A percentile compares a stretch with the other conserved stretches of the same genome.
phyloP scores from a whole-genome alignment of 92 coral and sea anemone species.

The Phymanthus crucifer region DNA sequence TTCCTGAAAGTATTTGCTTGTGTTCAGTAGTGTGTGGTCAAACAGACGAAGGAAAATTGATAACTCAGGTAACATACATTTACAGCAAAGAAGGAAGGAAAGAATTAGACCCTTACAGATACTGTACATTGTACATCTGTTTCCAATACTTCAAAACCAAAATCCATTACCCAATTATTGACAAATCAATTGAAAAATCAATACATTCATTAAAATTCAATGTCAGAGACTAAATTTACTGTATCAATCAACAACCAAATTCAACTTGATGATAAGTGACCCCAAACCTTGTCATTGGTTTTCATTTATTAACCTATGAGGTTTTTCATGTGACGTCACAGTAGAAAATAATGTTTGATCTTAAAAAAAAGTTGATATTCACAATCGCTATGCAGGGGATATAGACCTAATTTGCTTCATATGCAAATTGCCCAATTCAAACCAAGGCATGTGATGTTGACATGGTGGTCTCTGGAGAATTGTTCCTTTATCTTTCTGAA shows the following conservation, averaged over 20 bases:
- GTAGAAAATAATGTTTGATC: no score
- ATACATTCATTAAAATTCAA: neutral
- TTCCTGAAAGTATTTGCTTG: no score
- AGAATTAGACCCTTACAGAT: neutral
- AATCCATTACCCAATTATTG: neutral
- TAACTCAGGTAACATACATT: neutral
- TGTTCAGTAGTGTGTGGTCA: no score
- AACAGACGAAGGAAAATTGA: no score
- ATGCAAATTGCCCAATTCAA: no score
- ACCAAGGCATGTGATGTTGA: no score
- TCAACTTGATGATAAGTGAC: neutral
- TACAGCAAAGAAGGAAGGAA: slow-evolving; percentile 3
- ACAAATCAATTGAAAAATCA: neutral
- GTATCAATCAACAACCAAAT: neutral
- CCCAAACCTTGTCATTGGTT: neutral
- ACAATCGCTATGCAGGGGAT: no score
- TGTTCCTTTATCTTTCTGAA: no score
- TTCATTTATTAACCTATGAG: neutral
- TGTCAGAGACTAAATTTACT: neutral
- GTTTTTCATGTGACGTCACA: neutral
- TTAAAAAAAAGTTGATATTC: no score
- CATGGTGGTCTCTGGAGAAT: no score
- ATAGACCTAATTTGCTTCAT: no score
- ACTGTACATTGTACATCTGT: neutral
- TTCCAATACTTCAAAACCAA: neutral